Percentiles rank a stretch among this genome's conserved stretches.
These are phyloP conservation scores for Drosophila littoralis DNA, from an alignment of 1,140 invertebrate species.

Conservation along the genomic window DNA sequence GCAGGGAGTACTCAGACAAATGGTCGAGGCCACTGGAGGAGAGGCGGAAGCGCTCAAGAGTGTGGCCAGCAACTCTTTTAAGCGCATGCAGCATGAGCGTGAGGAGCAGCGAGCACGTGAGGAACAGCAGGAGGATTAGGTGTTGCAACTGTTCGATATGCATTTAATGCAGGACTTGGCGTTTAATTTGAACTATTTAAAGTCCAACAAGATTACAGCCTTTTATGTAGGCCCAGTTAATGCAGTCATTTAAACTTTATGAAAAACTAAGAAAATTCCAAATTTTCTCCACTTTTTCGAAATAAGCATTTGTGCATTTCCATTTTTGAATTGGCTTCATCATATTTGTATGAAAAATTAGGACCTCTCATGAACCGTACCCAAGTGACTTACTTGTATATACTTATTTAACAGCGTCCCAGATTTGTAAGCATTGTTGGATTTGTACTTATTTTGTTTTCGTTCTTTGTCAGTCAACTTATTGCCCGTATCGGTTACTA, in stretches of 20 bases:
- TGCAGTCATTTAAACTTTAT: not conserved
- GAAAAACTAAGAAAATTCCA: not conserved
- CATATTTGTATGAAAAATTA: not conserved
- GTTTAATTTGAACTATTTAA: slow-evolving; percentile 20
- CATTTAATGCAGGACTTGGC: slow-evolving; percentile 39
- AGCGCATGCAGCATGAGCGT: slow-evolving; percentile 52
- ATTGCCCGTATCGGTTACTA: not conserved
- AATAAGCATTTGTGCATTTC: not conserved
- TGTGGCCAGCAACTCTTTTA: slow-evolving; percentile 64
- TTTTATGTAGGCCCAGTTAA: not conserved
- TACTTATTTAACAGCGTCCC: not conserved
- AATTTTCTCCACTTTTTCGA: not conserved
- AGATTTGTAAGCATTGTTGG: slow-evolving; percentile 2
- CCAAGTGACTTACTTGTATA: slow-evolving; percentile 38
- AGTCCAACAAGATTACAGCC: not conserved
- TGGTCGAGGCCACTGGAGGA: slow-evolving; percentile 10
- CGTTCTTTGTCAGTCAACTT: not conserved
- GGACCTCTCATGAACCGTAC: slow-evolving; percentile 14
- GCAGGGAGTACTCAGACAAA: slow-evolving; percentile 6
- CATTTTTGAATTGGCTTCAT: not conserved
- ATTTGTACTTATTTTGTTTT: slow-evolving; percentile 7
- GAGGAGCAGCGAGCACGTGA: slow-evolving; percentile 33
- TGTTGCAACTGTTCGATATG: slow-evolving; percentile 10
- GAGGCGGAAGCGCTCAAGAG: slow-evolving; percentile 59
- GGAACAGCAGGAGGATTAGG: slow-evolving; percentile 11